Evolutionary conservation across 2,113 vertebrate species (phyloP), one percentile per base, ranked within the genome.

Genomic region (Oenanthe melanoleuca): DNA sequence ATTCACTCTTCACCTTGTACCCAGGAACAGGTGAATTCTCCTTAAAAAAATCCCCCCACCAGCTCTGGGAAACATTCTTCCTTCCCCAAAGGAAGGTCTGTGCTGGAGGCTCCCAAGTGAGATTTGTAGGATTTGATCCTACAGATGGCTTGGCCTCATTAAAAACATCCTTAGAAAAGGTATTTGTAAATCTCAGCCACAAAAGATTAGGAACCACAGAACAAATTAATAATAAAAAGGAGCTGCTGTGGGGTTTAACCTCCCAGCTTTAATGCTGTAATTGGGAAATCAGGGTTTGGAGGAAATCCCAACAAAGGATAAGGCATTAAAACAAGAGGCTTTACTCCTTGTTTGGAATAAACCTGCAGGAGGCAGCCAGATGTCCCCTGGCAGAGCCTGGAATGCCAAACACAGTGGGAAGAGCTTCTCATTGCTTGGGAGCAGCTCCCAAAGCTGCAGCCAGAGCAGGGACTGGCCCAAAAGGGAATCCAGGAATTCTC

Each of bases 1-100:
- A 96, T 79, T 96, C 83, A 89, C 94, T 97, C 96, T 38, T 96
- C 96, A 95, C 74, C 57, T 84, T 53, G 60, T 40, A 92, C 89
- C 77, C 83, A 92, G 90, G 70, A 96, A 92, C 79, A 92, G 95
- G 95, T 96, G 91, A 66, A 88, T 10, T 71, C 45, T 84, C 25
- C 91, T 95, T 67, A 33, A 65, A 69, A 87, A 70, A 38, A 24
- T 7, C 38, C 20, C 28, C 56, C 14, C 85, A 55, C 9, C 59
- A 66, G 66, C 64, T 78, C 55, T 23, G 33, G 52, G 60, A 78
- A 94, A 45, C 5, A 33, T 12, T 37, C 44, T 59, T 26, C 45
- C 85, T 73, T 77, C 52, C 70, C 70, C 37, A 57, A 60, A 84
- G 71, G 19, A 64, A 65, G 67, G 57, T 73, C 67, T 50, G 53